A percentile compares a stretch with the other conserved stretches of the same genome.
Evolutionary conservation across 2,797 vertebrate genomes (phyloP).

Genomic region (Carapus acus): DNA sequence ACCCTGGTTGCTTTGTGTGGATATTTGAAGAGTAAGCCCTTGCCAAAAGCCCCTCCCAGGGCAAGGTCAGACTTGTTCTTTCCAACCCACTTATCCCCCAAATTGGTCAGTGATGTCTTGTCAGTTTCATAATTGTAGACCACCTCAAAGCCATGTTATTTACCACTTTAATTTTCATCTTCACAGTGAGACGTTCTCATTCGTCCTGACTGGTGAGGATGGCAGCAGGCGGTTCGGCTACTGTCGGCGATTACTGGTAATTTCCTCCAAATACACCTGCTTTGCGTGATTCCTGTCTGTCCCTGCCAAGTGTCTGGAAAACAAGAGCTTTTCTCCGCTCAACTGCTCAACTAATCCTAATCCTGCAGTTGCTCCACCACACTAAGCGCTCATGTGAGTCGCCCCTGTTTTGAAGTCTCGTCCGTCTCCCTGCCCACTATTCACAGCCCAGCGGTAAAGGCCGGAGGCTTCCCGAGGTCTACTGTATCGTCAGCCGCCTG

Average conservation of each 20-base stretch:
- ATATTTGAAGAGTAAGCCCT: slow-evolving; percentile 38
- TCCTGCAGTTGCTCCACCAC: slow-evolving; percentile 19
- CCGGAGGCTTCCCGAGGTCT: slow-evolving; percentile 91
- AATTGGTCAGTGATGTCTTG: neutral
- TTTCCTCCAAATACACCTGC: slow-evolving; percentile 33
- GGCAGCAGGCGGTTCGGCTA: slow-evolving; percentile 96
- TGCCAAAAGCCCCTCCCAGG: slow-evolving; percentile 25
- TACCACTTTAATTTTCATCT: neutral
- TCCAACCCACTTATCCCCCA: slow-evolving; percentile 1
- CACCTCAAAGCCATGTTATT: too few species aligned
- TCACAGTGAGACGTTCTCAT: slow-evolving; percentile 94
- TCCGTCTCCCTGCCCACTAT: slow-evolving; percentile 31
- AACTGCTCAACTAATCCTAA: slow-evolving; percentile 29
- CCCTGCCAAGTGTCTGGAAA: slow-evolving; percentile 2
- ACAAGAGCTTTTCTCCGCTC: slow-evolving; percentile 37
- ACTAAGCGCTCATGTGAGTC: slow-evolving; percentile 41
- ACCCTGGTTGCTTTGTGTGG: slow-evolving; percentile 26
- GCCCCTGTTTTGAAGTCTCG: slow-evolving; percentile 24
- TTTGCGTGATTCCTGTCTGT: neutral
- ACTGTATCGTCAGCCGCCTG: slow-evolving; percentile 96
- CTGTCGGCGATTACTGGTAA: slow-evolving; percentile 92
- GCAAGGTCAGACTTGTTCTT: slow-evolving; percentile 28
- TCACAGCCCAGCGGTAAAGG: slow-evolving; percentile 86
- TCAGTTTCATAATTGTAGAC: slow-evolving; percentile 16
- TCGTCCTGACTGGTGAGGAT: slow-evolving; percentile 96